Base-by-base conservation (phyloP, 2,113 vertebrate species). In the Chaenocephalus aceratus region DNA sequence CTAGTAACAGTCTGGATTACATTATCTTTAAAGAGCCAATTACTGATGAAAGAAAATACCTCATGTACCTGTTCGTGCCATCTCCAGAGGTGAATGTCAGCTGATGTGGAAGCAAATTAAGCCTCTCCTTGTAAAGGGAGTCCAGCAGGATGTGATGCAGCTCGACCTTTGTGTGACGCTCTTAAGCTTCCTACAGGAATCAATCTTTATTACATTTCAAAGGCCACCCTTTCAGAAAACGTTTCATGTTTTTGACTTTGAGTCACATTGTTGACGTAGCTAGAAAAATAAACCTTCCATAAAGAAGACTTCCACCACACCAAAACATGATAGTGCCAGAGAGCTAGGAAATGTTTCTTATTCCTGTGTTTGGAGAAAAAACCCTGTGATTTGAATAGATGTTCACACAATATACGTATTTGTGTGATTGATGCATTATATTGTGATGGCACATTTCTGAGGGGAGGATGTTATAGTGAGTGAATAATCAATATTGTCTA, bases 11-110 rank as follows among this genome's bases (percentile, higher is more conserved):
- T 36, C 9, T 48, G 46, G 62, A 57, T 67, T 44, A 63, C 51
- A 54, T 54, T 56, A 44, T 45, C 49, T 68, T 36, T 67, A 23
- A 62, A 48, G 7, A 69, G 44, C 71, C 79, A 81, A 75, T 82
- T 70, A 76, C 65, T 45, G 59, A 5, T 58, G 30, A 21, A 12
- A 48, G 63, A 69, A 12, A 51, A 45, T 26, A 21, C 18, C 13
- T 62, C 64, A 2, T 70, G 65, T 75, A 51, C 11, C 45, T 58
- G 26, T 63, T 30, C 52, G n/a, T 75, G 51, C 8, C 57, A 52
- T 48, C n/a, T 69, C 12, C 13, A 51, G 11, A 62, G 7, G 51
- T 23, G 63, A 41, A 51, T 41, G n/a, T 65, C 68, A 0, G 3
- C 26, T 53, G 18, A 26, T 26, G 21, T 60, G 46, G 23, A 59